phyloP scores from a whole-genome alignment of 2,113 vertebrate genomes.

The Arenaria interpres region DNA sequence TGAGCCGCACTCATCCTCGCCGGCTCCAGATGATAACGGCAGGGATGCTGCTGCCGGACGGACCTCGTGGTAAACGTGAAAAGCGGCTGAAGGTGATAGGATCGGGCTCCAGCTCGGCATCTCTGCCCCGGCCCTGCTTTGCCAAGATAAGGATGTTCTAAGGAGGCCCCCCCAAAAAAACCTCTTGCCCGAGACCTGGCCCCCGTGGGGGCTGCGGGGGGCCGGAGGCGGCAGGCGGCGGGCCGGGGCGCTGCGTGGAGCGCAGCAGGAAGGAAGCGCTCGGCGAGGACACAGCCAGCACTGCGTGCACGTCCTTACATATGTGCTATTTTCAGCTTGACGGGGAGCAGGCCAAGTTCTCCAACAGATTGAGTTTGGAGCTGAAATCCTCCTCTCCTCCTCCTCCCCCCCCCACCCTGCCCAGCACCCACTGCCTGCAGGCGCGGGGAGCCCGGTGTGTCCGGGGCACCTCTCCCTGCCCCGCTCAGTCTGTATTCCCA shows the following conservation, averaged over 20 bases:
- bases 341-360: slow-evolving; percentile 54
- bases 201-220: neutral
- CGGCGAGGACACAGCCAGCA: slow-evolving; percentile 29
- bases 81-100: slow-evolving; percentile 15
- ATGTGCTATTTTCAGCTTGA: slow-evolving; percentile 64
- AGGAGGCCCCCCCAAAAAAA: neutral
- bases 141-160: neutral
- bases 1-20: neutral
- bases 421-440: slow-evolving; percentile 17
- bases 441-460: neutral
- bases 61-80: neutral
- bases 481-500: accelerated
- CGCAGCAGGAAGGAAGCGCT: slow-evolving; percentile 51
- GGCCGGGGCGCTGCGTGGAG: neutral
- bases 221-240: neutral
- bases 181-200: accelerated
- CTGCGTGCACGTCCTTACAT: slow-evolving; percentile 32
- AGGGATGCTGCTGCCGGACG: neutral
- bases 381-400: slow-evolving; percentile 26
- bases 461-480: neutral
- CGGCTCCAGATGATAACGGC: slow-evolving; percentile 5
- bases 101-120: accelerated
- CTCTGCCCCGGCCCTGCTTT: accelerated
- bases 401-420: neutral
- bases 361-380: slow-evolving; percentile 61